These are phyloP conservation scores for Podarcis raffonei DNA, from an alignment of 2,113 vertebrate genomes.

Conservation along the genomic window DNA sequence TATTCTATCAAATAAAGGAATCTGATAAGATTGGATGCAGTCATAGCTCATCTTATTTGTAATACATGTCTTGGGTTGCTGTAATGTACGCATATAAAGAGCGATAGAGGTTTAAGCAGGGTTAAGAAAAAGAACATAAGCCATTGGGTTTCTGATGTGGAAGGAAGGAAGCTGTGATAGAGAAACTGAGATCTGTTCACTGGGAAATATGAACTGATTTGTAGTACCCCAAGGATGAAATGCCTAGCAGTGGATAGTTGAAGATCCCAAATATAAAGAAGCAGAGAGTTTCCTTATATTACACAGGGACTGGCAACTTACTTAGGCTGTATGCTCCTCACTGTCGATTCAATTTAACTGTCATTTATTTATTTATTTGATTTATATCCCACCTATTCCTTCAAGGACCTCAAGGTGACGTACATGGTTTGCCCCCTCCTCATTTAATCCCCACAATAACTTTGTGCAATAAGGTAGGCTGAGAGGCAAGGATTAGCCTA, in stretches of 20 bases:
- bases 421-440: too few relatives aligned
- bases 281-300: background rate
- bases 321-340: background rate
- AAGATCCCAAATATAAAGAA: background rate
- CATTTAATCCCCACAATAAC: background rate
- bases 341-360: background rate
- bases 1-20: conserved; percentile 72
- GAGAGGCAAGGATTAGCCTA: too few relatives aligned
- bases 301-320: background rate
- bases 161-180: background rate
- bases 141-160: background rate
- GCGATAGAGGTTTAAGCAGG: conserved; percentile 2
- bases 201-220: background rate
- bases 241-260: background rate
- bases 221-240: too few relatives aligned
- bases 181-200: background rate
- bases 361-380: background rate
- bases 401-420: too few relatives aligned
- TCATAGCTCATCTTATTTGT: conserved; percentile 52
- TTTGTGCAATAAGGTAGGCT: too few relatives aligned
- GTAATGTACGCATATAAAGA: conserved; percentile 37
- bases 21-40: conserved; percentile 65
- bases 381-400: too few relatives aligned
- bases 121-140: conserved; percentile 39
- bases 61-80: conserved; percentile 47